phyloP scores from a whole-genome alignment of 2,797 vertebrate species.

The Halcyon leucocephala region DNA sequence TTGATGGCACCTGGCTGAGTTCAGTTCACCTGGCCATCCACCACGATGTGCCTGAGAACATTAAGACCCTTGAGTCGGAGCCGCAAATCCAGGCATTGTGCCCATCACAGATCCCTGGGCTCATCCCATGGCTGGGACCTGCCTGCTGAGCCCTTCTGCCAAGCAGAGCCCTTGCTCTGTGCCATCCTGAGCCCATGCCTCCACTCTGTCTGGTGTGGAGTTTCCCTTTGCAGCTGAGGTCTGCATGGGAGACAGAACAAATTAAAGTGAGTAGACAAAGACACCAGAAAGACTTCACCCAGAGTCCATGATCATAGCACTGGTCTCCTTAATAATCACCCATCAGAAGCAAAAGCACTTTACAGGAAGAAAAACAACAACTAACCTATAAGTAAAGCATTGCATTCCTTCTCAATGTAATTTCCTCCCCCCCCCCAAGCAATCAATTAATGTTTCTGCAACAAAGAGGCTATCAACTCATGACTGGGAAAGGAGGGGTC shows the following conservation, averaged over 20 bases:
- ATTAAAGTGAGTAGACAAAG: not conserved
- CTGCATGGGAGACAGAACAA: not conserved
- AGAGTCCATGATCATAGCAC: not conserved
- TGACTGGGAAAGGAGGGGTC: not conserved
- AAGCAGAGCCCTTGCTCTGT: not conserved
- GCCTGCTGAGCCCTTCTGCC: not conserved
- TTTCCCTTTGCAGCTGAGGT: not conserved
- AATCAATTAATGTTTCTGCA: slow-evolving; percentile 31
- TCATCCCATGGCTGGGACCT: not conserved
- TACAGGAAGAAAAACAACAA: not conserved
- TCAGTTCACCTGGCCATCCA: not conserved
- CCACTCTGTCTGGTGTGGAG: not conserved
- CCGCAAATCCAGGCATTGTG: rapidly evolving
- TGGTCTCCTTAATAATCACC: not conserved
- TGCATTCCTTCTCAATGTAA: not conserved
- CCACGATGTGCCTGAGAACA: rapidly evolving
- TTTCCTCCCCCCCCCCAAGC: not conserved
- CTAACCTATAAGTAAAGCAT: slow-evolving; percentile 6
- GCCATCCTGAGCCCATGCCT: not conserved
- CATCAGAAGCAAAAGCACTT: not conserved
- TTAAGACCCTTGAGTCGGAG: not conserved
- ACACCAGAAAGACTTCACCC: not conserved
- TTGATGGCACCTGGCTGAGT: not conserved
- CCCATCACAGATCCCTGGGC: no score
- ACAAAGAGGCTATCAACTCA: not conserved